Evolutionary conservation across 2,797 vertebrate species (phyloP).

Genomic region (Pseudochromis fuscus): DNA sequence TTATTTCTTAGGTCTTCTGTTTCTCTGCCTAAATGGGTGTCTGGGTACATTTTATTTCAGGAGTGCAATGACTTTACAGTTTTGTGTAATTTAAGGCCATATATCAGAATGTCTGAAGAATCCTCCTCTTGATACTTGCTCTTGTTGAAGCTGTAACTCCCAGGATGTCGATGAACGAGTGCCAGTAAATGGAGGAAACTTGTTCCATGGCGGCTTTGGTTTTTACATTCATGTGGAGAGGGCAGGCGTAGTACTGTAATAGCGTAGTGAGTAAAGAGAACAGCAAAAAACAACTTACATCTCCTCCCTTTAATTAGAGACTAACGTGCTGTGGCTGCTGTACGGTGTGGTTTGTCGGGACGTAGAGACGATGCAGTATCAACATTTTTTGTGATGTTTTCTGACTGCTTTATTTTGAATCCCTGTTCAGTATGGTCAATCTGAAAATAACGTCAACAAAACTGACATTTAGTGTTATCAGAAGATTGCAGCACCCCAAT

Average conservation of each 20-base stretch:
- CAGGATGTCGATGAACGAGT: constrained; percentile 11
- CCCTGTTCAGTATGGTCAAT: neutral
- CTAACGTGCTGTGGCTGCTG: constrained; percentile 10
- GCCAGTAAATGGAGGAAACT: constrained; percentile 25
- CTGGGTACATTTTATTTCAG: neutral
- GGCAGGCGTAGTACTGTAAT: neutral
- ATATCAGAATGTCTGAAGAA: neutral
- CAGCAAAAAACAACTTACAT: constrained; percentile 5
- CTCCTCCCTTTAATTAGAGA: constrained; percentile 42
- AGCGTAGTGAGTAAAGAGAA: constrained; percentile 2
- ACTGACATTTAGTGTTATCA: neutral
- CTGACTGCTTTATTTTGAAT: neutral
- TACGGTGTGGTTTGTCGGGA: constrained; percentile 18
- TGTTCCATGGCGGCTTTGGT: neutral
- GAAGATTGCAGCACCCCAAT: no score
- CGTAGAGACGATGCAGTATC: neutral
- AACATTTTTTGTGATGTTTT: constrained; percentile 3
- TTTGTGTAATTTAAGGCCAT: constrained; percentile 1
- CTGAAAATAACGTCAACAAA: constrained; percentile 7
- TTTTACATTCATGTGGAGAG: constrained; percentile 15
- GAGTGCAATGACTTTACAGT: neutral
- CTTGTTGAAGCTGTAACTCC: constrained; percentile 3
- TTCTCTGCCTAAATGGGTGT: neutral
- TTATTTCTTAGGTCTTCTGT: neutral
- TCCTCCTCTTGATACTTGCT: neutral